phyloP scores from a whole-genome alignment of 53 echinoderm and acorn worm genomes.

The Echinarachnius parma region DNA sequence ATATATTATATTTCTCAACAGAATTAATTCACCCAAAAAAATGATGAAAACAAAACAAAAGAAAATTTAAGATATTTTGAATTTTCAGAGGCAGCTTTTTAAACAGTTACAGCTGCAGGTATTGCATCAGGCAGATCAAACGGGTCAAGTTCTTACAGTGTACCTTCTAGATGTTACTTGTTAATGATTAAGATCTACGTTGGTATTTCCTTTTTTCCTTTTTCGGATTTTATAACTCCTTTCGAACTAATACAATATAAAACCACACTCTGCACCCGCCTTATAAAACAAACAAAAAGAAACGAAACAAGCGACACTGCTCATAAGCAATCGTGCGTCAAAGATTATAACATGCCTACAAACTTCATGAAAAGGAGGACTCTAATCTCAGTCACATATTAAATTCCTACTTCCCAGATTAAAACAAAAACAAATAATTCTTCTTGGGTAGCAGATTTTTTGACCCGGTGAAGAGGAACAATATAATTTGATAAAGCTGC shows the following conservation, averaged over 20 bases:
- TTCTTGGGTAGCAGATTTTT: no score
- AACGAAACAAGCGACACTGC: slow-evolving; percentile 42
- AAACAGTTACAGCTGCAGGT: slow-evolving; percentile 23
- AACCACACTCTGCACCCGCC: slow-evolving; percentile 34
- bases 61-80: no score
- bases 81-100: background rate
- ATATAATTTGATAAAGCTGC: no score
- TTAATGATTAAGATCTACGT: slow-evolving; percentile 35
- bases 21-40: no score
- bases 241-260: slow-evolving; percentile 47
- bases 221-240: slow-evolving; percentile 33
- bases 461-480: no score
- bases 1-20: no score
- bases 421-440: no score
- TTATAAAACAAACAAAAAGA: background rate
- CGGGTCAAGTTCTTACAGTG: slow-evolving; percentile 14
- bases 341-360: no score
- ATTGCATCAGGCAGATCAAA: slow-evolving; percentile 42
- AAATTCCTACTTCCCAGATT: no score
- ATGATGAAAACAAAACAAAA: no score
- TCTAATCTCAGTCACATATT: no score
- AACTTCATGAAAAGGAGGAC: no score
- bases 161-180: slow-evolving; percentile 49
- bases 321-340: slow-evolving; percentile 23
- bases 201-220: slow-evolving; percentile 16